Percentiles rank a stretch among this genome's conserved stretches.
phyloP scores from a whole-genome alignment of 2,113 vertebrate genomes.

The Phocoena sinus region DNA sequence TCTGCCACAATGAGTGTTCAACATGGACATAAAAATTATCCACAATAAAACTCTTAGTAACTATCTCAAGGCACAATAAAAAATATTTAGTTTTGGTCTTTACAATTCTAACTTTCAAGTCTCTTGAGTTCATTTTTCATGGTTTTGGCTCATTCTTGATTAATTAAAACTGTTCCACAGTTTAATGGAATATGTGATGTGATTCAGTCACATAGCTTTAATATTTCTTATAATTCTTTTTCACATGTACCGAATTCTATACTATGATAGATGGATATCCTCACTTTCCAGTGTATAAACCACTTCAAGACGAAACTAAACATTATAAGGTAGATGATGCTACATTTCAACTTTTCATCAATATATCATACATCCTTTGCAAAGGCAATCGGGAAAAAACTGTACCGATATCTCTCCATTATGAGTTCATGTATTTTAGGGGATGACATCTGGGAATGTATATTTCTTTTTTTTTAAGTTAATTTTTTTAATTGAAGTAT shows the following conservation, averaged over 20 bases:
- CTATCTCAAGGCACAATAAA: background rate
- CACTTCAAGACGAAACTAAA: background rate
- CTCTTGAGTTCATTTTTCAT: background rate
- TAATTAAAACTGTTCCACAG: background rate
- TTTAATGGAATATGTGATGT: constrained; percentile 2
- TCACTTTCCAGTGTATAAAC: background rate
- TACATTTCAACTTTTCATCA: background rate
- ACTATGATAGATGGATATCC: background rate
- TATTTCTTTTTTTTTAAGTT: background rate
- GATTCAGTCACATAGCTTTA: background rate
- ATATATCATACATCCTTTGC: background rate
- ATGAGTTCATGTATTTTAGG: background rate
- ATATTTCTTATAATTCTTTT: background rate
- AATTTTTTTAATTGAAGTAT: too few relatives aligned
- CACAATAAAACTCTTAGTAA: background rate
- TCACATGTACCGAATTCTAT: background rate
- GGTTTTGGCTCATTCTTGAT: background rate
- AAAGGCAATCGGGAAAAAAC: background rate
- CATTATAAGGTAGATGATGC: background rate
- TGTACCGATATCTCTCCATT: background rate
- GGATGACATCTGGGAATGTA: background rate
- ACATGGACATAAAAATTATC: background rate
- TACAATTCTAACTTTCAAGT: background rate
- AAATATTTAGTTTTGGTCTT: background rate
- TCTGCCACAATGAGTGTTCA: background rate